A percentile compares a stretch with the other conserved stretches of the same genome.
These are phyloP conservation scores for Criorhina ranunculi DNA, from an alignment of 2,888 invertebrate species.

Conservation along the genomic window DNA sequence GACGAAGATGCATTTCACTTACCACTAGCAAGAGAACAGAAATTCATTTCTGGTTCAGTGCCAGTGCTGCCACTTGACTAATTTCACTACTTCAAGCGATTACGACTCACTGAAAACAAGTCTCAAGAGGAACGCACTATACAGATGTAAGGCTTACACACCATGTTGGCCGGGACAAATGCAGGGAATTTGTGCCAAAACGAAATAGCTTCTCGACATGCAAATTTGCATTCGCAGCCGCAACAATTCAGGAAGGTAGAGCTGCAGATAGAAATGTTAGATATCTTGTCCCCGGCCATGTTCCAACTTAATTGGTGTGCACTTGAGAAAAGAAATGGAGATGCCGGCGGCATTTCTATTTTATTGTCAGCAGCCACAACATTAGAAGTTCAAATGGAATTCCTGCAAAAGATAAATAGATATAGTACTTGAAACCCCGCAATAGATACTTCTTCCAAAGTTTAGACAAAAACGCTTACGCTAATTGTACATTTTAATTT, in stretches of 20 bases:
- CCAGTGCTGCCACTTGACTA: constrained; percentile 41
- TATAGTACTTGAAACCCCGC: neutral
- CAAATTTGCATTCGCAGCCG: constrained; percentile 48
- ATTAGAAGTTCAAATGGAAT: constrained; percentile 4
- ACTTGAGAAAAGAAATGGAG: constrained; percentile 40
- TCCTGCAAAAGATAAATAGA: constrained; percentile 30
- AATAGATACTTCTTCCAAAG: neutral
- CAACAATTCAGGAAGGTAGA: constrained; percentile 61
- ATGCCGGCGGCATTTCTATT: constrained; percentile 18
- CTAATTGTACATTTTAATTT: constrained; percentile 44
- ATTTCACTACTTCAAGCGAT: constrained; percentile 58
- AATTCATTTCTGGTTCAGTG: constrained; percentile 44
- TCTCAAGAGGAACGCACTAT: constrained; percentile 62
- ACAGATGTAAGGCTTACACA: constrained; percentile 24
- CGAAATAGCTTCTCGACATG: constrained; percentile 51
- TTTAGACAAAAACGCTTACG: neutral
- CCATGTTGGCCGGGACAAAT: neutral
- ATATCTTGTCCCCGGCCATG: constrained; percentile 57
- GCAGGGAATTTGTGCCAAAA: constrained; percentile 27
- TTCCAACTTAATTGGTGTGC: constrained; percentile 62
- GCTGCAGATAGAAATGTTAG: constrained; percentile 65
- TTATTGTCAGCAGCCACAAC: constrained; percentile 56
- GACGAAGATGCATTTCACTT: constrained; percentile 41
- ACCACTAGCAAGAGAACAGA: constrained; percentile 29
- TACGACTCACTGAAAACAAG: constrained; percentile 56